Evolutionary conservation across 2,888 invertebrate species (phyloP).

Genomic region (Aphidoletes aphidimyza): DNA sequence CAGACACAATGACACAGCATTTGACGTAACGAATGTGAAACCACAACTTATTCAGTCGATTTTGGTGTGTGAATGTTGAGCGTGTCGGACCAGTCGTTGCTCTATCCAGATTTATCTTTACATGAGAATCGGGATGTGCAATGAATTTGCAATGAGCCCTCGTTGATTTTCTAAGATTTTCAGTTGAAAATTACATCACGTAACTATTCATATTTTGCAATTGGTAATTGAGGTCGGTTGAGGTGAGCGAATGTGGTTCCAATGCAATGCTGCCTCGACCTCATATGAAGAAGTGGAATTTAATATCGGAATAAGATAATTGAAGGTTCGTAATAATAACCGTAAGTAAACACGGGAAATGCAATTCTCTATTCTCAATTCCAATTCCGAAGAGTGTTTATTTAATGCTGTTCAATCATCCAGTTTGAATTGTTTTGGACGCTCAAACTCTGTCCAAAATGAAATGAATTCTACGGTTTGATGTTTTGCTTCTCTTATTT

Average conservation of each 20-base stretch:
- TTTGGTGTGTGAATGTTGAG: neutral
- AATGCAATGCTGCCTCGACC: neutral
- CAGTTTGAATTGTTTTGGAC: neutral
- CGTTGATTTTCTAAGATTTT: neutral
- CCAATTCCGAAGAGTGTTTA: neutral
- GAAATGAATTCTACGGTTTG: no score
- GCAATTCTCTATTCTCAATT: neutral
- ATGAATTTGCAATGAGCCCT: constrained; percentile 20
- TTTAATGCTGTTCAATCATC: no score
- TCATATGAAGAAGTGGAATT: neutral
- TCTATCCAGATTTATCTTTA: neutral
- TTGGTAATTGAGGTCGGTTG: neutral
- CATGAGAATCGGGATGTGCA: neutral
- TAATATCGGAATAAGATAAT: neutral
- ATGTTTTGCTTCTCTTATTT: no score
- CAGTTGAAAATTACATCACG: neutral
- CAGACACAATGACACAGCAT: neutral
- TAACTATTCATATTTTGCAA: neutral
- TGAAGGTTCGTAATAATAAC: constrained; percentile 9
- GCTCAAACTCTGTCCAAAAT: no score
- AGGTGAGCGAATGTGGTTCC: neutral
- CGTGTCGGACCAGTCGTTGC: neutral
- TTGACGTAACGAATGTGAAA: neutral
- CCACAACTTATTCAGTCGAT: constrained; percentile 2
- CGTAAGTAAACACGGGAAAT: neutral